These are phyloP conservation scores for Philereme vetulata DNA, from an alignment of 2,888 invertebrate genomes.

Conservation along the genomic window DNA sequence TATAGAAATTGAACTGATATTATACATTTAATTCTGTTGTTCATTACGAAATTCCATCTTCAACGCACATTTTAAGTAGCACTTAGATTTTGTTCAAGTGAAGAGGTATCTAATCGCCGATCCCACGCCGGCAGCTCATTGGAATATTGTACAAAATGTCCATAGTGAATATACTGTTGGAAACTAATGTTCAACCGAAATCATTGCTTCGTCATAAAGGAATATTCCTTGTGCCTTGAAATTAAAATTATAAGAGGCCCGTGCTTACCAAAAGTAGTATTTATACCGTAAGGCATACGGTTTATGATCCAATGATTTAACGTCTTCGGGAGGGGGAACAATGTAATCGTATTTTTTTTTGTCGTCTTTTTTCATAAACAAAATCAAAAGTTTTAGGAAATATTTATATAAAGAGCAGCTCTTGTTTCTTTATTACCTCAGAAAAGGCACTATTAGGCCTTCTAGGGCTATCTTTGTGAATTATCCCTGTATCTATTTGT, in stretches of 20 bases:
- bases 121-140: background rate
- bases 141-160: constrained; percentile 17
- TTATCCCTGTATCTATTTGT: constrained; percentile 19
- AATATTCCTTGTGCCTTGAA: constrained; percentile 31
- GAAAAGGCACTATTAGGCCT: constrained; percentile 46
- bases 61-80: constrained; percentile 55
- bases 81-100: constrained; percentile 41
- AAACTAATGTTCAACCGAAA: background rate
- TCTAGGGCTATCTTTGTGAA: constrained; percentile 35
- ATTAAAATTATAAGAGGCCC: constrained; percentile 14
- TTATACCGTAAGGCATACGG: constrained; percentile 10
- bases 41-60: constrained; percentile 33
- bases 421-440: constrained; percentile 38
- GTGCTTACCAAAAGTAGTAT: constrained; percentile 22
- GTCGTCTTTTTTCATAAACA: constrained; percentile 4
- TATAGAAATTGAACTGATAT: constrained; percentile 34
- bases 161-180: background rate
- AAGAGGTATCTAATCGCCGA: background rate
- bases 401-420: constrained; percentile 43
- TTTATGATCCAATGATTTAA: constrained; percentile 5
- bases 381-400: constrained; percentile 2
- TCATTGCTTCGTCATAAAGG: constrained; percentile 25
- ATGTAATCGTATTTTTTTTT: constrained; percentile 7
- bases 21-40: constrained; percentile 20
- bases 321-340: constrained; percentile 1